Base-by-base conservation (phyloP, 2,888 invertebrate species). In the Bibio marci region DNA sequence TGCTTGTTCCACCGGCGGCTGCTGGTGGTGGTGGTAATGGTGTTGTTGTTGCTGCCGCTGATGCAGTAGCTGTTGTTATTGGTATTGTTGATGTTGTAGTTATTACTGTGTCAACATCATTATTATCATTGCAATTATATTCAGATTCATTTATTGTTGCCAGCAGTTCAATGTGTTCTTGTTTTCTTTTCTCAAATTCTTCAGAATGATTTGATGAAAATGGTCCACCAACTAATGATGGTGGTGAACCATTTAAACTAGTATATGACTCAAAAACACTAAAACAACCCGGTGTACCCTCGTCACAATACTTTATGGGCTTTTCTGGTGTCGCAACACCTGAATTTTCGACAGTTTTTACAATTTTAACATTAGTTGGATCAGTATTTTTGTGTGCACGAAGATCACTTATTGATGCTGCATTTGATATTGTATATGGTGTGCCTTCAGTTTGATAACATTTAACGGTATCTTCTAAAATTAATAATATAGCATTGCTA, bases 381-480 rank as follows among this genome's bases (percentile, higher is more conserved):
- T 22, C 22, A 22, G 22, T 22, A 34, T 18, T 47, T 45, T 17
- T 46, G 39, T 35, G 49, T 45, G 12, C 40, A 36, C 1, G 14
- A 26, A 92, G 65, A 60, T 92, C 91, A 1, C 82, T 85, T 67
- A 90, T 78, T 0, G 88, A 90, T 0, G 88, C 88, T 0, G 90
- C 85, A 7, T 81, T 87, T 1, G 91, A 91, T 57, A 91, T 82
- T 48, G 79, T 78, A 44, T 76, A 70, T 1, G 79, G 79, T 1
- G 92, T 91, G 19, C 83, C 91, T 63, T 92, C 92, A 0, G 91
- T 91, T 52, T 81, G 87, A 57, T 90, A 92, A 38, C 87, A 90
- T 57, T 85, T 83, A 5, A 90, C 73, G 0, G 86, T 82, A 52
- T 92, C 91, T 45, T 82, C 81, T 48, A 77, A 69, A 12, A 76